Base-by-base conservation (phyloP, 2,113 vertebrate species). In the Pseudolaguvia tuberculata region DNA sequence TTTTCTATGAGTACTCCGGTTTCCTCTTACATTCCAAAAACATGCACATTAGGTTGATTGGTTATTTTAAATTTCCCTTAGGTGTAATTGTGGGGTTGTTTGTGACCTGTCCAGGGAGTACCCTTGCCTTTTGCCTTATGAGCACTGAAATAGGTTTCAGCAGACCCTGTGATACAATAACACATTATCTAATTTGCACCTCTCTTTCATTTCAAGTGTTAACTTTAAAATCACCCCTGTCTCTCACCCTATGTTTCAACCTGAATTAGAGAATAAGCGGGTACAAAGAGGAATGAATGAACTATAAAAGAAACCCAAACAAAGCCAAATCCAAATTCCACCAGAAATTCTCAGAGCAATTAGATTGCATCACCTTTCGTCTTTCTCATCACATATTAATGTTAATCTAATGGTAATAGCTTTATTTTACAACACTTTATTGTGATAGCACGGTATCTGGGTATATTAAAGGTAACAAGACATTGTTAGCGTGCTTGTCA, bases 391-490 rank as follows among this genome's bases (percentile, higher is more conserved):
- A 58, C 13, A 66, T 58, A 68, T 75, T 47, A 80, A 35, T 5
- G 58, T 20, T 61, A 7, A 31, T 39, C 14, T 79, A 51, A 51
- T 72, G 14, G 23, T 58, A 70, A 58, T 52, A 18, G 20, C 63
- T 47, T 47, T 52, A 69, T 69, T 47, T 47, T 45, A 69, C 62
- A 23, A 17, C 18, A 50, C n/a, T 62, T 59, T 73, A 73, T 39
- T 70, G 58, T 27, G 39, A 73, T 69, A 62, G 69, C 51, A 57
- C 45, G 42, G 52, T n/a, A 42, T 53, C 76, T 63, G 62, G 75
- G 76, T 13, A 21, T 67, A 80, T 83, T 75, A 21, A n/a, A 59
- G 79, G 83, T 83, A 86, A 89, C 81, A 83, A 84, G 79, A 82
- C 82, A 79, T 68, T 57, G 21, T 81, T 84, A 35, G 63, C 55